Base-by-base conservation (phyloP, 2,888 invertebrate genomes). In the Neoitamus cyanurus region DNA sequence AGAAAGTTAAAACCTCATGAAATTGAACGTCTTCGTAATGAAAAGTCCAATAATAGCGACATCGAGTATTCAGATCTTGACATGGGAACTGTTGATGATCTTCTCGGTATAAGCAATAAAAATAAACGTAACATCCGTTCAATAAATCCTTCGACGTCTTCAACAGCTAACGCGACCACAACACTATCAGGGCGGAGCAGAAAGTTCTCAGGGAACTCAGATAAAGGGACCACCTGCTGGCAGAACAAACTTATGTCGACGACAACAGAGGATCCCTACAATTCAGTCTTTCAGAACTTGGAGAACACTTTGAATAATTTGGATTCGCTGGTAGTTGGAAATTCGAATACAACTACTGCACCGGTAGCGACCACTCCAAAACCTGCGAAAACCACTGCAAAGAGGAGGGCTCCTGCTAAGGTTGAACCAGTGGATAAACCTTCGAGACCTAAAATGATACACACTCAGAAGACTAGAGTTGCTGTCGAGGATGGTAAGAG, bases 361-460 rank as follows among this genome's bases (percentile, higher is more conserved):
- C 87, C 86, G 28, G 87, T 88, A 84, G 86, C 88, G 84, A 89
- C 88, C 68, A 2, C 86, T 84, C 31, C 84, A 31, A 84, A 86
- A 58, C 25, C 46, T 20, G 9, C 25, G 90, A 84, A 89, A 87
- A 86, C 88, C 70, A 87, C 88, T 84, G 88, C 87, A 85, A 87
- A 87, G 84, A 87, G 87, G 58, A 87, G 86, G 84, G 90, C 89
- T 20, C 9, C 58, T 20, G 89, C 90, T 84, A 89, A 90, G 30
- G 88, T 87, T 20, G 34, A 83, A 42, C 77, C 86, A 31, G 25
- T 84, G 11, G 87, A 87, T 68, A 86, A 85, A 72, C 92, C 92
- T 6, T 92, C 93, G 0, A 92, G 95, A 36, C 95, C 95, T 3
- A 94, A 94, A 88, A 95, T 96, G 95, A 96, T 96, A 87, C 95